Base-by-base conservation (phyloP, 2,113 vertebrate species). In the Muntiacus reevesi region DNA sequence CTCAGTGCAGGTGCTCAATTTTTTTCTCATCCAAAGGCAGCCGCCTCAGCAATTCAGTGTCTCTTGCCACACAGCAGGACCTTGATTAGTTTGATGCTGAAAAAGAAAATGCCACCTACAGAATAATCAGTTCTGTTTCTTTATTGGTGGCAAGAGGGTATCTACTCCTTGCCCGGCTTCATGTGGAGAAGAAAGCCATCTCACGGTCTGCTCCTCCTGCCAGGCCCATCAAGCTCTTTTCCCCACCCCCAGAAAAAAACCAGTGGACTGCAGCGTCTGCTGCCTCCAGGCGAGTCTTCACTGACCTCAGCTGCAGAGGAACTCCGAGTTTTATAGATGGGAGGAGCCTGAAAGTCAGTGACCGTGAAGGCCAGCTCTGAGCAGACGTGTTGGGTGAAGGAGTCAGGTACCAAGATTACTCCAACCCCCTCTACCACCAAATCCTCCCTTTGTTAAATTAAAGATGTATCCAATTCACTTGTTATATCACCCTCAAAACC, bases 31-130 rank as follows among this genome's bases (percentile, higher is more conserved):
- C 86, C 52, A 89, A 89, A 96, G 85, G 91, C 60, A 52, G 87
- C 94, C 1, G 4, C 87, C 82, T 95, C 81, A 86, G 86, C 95
- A 93, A 79, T 86, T 97, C 45, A n/a, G 59, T 83, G 82, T 97
- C 82, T 95, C 74, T 97, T 54, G 16, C 82, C 60, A 57, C 50
- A 50, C 85, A 89, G 96, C 94, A 83, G 89, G 94, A 59, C 59
- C 57, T 40, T 96, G 95, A 97, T 98, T 94, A 95, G 96, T 93
- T 82, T 91, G 88, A 92, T 57, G 67, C 59, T 60, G 87, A 84
- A 91, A 97, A 96, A 84, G 62, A 78, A 97, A 96, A 86, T 67
- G 67, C 88, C 84, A 84, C 84, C 74, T 67, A 91, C 23, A 6
- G 88, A 93, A 91, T 55, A 97, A 95, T 90, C 87, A 40, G 64